A percentile compares a stretch with the other conserved stretches of the same genome.
phyloP scores from a whole-genome alignment of 1,140 invertebrate species.

The Drosophila truncata region DNA sequence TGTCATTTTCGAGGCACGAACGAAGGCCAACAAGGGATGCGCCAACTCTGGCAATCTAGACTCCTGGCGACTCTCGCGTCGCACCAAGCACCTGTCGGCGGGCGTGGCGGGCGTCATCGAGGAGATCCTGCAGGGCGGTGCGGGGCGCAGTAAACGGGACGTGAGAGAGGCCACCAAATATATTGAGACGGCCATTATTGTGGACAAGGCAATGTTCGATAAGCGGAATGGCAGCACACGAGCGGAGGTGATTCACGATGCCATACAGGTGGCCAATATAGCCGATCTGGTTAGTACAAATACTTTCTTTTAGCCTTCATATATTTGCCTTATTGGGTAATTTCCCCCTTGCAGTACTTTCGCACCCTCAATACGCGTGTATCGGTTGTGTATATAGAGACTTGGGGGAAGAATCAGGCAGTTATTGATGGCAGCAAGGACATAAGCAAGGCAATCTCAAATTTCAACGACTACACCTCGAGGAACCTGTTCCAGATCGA shows the following conservation, averaged over 20 bases:
- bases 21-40: constrained; percentile 94
- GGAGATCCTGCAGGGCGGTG: constrained; percentile 85
- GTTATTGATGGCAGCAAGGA: constrained; percentile 93
- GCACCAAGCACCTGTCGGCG: constrained; percentile 87
- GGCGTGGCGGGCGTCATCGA: constrained; percentile 75
- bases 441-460: constrained; percentile 93
- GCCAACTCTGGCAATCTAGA: constrained; percentile 93
- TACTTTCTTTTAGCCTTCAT: no score
- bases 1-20: constrained; percentile 96
- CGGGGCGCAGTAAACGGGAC: constrained; percentile 89
- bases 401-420: constrained; percentile 96
- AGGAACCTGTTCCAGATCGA: constrained; percentile 93
- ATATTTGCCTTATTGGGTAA: neutral
- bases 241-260: constrained; percentile 96
- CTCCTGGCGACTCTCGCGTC: constrained; percentile 88
- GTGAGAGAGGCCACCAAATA: constrained; percentile 95
- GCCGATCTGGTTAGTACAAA: constrained; percentile 94
- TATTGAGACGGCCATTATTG: constrained; percentile 96
- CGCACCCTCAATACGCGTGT: constrained; percentile 96
- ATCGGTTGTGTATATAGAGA: constrained; percentile 97
- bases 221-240: constrained; percentile 95
- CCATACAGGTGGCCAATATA: constrained; percentile 98
- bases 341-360: constrained; percentile 91
- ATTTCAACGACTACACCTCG: constrained; percentile 95
- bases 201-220: constrained; percentile 97